These are phyloP conservation scores for Sylvilagus bachmani DNA, from an alignment of 2,113 vertebrate genomes.

Conservation along the genomic window DNA sequence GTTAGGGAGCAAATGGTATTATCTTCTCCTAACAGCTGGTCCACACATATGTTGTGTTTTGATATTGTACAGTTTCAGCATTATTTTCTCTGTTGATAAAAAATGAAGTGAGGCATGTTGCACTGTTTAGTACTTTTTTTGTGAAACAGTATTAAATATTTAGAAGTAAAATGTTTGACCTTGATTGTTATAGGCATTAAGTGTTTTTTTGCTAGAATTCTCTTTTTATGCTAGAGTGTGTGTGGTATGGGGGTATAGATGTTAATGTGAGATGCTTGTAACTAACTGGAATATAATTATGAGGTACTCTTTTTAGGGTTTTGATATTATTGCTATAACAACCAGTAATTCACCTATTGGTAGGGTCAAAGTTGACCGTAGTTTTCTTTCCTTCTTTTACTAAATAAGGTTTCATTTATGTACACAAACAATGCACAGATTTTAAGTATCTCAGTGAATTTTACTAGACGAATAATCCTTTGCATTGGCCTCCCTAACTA, in stretches of 20 bases:
- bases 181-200: constrained; percentile 2
- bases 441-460: not conserved
- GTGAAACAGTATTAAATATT: constrained; percentile 5
- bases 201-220: not conserved
- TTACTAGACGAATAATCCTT: not conserved
- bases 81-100: constrained; percentile 69
- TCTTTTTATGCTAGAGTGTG: not conserved
- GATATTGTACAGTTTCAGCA: constrained; percentile 72
- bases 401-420: not conserved
- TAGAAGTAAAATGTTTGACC: constrained; percentile 58
- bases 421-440: not conserved
- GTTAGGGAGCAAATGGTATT: constrained; percentile 63
- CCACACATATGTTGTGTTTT: constrained; percentile 64
- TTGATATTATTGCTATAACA: not conserved
- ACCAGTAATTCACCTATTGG: constrained; percentile 7
- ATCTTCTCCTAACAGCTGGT: constrained; percentile 74
- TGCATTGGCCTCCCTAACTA: not conserved
- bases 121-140: constrained; percentile 19
- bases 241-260: not conserved
- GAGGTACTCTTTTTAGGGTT: not conserved
- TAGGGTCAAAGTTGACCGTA: not conserved
- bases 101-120: constrained; percentile 48
- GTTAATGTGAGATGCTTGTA: not conserved
- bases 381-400: not conserved
- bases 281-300: not conserved